Evolutionary conservation across 2,888 invertebrate genomes (phyloP).

Genomic region (Pollenia labialis): DNA sequence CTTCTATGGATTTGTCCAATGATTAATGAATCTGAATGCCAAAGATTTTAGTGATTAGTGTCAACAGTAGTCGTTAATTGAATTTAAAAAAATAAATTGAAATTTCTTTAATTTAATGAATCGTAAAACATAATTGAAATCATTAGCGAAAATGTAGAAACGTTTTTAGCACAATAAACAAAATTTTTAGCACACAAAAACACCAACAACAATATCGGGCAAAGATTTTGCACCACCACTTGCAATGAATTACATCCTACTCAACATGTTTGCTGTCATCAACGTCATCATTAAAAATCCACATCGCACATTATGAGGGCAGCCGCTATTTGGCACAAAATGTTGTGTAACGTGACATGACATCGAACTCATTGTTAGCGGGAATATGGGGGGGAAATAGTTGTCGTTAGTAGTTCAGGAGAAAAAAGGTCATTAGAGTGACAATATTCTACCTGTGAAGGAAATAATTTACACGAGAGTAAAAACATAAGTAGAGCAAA

Average conservation of each 20-base stretch:
- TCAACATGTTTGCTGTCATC: constrained; percentile 1
- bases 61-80: constrained; percentile 33
- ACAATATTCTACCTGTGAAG: not conserved
- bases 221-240: constrained; percentile 1
- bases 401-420: not conserved
- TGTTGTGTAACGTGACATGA: constrained; percentile 8
- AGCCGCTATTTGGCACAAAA: not conserved
- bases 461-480: not conserved
- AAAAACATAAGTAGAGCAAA: not conserved
- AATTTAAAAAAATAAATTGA: constrained; percentile 18
- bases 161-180: constrained; percentile 49
- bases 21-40: constrained; percentile 51
- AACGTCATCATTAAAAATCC: constrained; percentile 48
- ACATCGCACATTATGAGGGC: constrained; percentile 25
- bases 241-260: constrained; percentile 35
- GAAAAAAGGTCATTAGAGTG: constrained; percentile 25
- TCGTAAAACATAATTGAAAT: constrained; percentile 34
- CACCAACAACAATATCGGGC: not conserved
- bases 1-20: constrained; percentile 6
- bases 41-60: constrained; percentile 50
- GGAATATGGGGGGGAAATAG: not conserved
- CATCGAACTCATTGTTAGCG: not conserved
- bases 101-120: constrained; percentile 30
- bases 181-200: constrained; percentile 17
- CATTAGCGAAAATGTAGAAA: constrained; percentile 58